Percentiles rank a stretch among this genome's conserved stretches.
phyloP scores from a whole-genome alignment of 2,113 vertebrate genomes.

The Istiophorus platypterus region DNA sequence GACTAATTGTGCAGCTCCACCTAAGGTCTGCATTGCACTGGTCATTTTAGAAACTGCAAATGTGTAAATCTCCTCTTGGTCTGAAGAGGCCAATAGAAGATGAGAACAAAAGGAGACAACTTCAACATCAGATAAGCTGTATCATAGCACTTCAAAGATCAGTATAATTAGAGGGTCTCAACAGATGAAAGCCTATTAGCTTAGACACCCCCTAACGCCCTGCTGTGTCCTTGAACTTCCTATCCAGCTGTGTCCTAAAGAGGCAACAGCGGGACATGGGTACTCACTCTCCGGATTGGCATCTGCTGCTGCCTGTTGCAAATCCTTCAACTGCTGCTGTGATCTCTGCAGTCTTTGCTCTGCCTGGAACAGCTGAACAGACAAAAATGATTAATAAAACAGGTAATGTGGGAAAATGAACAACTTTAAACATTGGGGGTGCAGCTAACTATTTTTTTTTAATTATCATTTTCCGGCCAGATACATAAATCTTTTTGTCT shows the following conservation, averaged over 20 bases:
- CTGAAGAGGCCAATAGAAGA: slow-evolving; percentile 15
- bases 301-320: slow-evolving; percentile 91
- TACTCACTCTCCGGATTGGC: slow-evolving; percentile 97
- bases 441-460: not conserved
- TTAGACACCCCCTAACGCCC: slow-evolving; percentile 20
- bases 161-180: slow-evolving; percentile 58
- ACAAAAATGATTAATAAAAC: slow-evolving; percentile 15
- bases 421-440: not conserved
- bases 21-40: slow-evolving; percentile 1
- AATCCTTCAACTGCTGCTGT: slow-evolving; percentile 93
- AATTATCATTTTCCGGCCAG: not conserved
- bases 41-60: slow-evolving; percentile 64
- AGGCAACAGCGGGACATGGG: slow-evolving; percentile 15
- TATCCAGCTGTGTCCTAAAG: slow-evolving; percentile 41
- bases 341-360: slow-evolving; percentile 93
- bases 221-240: slow-evolving; percentile 48
- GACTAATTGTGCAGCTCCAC: slow-evolving; percentile 30
- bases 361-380: slow-evolving; percentile 90
- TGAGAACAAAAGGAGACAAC: slow-evolving; percentile 42
- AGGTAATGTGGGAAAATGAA: not conserved
- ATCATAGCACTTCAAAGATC: slow-evolving; percentile 65
- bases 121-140: slow-evolving; percentile 47
- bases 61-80: slow-evolving; percentile 63
- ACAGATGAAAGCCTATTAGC: slow-evolving; percentile 63
- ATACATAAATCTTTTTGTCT: not conserved